phyloP scores from a whole-genome alignment of 2,797 vertebrate species.

The Alfaro cultratus region DNA sequence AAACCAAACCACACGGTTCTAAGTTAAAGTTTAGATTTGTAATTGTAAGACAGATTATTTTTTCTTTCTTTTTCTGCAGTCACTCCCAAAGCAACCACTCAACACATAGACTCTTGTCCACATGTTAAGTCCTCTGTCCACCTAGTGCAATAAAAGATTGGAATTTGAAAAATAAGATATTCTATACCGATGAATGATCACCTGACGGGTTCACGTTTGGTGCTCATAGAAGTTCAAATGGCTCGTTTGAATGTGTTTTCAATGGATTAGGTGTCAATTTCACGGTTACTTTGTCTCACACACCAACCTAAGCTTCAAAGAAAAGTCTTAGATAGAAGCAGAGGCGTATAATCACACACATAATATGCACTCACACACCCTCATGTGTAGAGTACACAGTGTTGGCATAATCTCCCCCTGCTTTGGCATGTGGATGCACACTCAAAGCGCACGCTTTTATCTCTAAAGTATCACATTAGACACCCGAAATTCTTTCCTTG shows the following conservation, averaged over 20 bases:
- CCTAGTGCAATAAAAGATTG: neutral
- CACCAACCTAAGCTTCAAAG: constrained; percentile 74
- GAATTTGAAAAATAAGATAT: constrained; percentile 21
- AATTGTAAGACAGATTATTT: neutral
- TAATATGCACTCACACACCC: constrained; percentile 62
- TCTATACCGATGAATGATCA: constrained; percentile 51
- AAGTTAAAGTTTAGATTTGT: neutral
- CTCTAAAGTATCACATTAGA: constrained; percentile 29
- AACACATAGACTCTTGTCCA: too few relatives aligned
- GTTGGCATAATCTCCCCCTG: constrained; percentile 60
- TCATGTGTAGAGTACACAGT: constrained; percentile 47
- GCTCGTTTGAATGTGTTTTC: constrained; percentile 48
- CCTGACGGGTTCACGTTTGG: constrained; percentile 16
- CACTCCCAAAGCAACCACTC: neutral
- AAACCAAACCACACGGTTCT: neutral
- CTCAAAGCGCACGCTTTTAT: constrained; percentile 25
- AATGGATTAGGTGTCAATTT: constrained; percentile 66
- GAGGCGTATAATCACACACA: constrained; percentile 66
- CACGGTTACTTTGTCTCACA: constrained; percentile 70
- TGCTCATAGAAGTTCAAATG: constrained; percentile 39
- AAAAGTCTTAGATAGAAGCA: constrained; percentile 60
- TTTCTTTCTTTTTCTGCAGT: neutral
- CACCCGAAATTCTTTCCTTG: constrained; percentile 1
- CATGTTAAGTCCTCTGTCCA: neutral
- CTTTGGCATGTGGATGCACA: constrained; percentile 41